A percentile compares a stretch with the other conserved stretches of the same genome.
These are phyloP conservation scores for Apodemus agrarius DNA, from an alignment of 2,797 vertebrate genomes.

Conservation along the genomic window DNA sequence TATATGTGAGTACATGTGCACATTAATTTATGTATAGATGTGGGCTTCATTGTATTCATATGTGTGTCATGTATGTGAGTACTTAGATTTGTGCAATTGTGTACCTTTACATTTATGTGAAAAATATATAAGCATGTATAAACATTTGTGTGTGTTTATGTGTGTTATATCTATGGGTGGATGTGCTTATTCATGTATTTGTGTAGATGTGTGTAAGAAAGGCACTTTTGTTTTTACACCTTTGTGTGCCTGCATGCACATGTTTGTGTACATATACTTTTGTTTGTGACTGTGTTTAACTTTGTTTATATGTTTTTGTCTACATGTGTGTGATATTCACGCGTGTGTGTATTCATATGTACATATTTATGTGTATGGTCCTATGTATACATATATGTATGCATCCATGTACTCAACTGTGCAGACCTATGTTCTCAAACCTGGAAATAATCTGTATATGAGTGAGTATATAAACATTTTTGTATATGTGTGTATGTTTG, in stretches of 20 bases:
- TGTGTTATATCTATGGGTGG: background rate
- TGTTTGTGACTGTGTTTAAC: background rate
- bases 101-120: background rate
- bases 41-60: background rate
- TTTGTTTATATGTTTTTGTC: background rate
- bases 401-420: background rate
- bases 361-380: background rate
- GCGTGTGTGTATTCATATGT: background rate
- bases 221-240: background rate
- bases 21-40: background rate
- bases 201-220: background rate
- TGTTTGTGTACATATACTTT: background rate
- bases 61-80: background rate
- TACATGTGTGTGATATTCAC: background rate
- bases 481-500: background rate
- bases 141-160: background rate
- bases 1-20: background rate
- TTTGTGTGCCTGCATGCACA: background rate
- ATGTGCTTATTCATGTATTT: background rate
- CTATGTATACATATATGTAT: background rate
- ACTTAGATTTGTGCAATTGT: background rate
- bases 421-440: background rate
- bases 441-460: background rate
- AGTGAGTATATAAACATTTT: background rate
- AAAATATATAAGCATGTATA: background rate